Evolutionary conservation across 1,140 invertebrate genomes (phyloP).

Genomic region (Brachionus sp.): DNA sequence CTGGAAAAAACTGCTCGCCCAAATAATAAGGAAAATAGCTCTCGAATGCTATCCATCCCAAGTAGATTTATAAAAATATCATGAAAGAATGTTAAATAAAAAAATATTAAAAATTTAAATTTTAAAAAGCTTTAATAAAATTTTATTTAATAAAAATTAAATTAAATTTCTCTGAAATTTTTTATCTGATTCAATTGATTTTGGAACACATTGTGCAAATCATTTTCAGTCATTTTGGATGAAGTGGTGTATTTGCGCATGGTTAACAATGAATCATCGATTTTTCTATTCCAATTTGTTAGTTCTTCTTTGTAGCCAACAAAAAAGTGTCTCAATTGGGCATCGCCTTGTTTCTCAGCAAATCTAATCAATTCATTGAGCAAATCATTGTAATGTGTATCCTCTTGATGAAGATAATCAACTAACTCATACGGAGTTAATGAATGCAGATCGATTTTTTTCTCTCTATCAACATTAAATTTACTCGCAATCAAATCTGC

Average conservation of each 20-base stretch:
- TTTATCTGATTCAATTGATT: not conserved
- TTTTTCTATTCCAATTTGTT: not conserved
- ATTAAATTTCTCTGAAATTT: constrained; percentile 28
- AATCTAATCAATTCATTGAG: not conserved
- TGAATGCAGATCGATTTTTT: not conserved
- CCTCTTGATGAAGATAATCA: constrained; percentile 7
- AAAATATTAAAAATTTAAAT: too few species aligned
- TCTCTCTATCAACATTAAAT: not conserved
- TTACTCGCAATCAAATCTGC: not conserved
- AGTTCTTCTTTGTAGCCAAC: not conserved
- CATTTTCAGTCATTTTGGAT: not conserved
- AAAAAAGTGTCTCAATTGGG: not conserved
- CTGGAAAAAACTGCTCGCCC: too few species aligned
- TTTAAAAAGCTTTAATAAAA: too few species aligned
- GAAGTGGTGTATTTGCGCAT: not conserved
- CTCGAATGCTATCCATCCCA: too few species aligned
- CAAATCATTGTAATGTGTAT: not conserved
- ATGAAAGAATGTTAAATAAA: too few species aligned
- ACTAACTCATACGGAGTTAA: not conserved
- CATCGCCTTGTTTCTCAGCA: not conserved
- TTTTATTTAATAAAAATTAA: not conserved
- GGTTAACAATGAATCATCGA: not conserved
- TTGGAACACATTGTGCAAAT: not conserved
- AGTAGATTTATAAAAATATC: too few species aligned
- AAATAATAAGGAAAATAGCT: too few species aligned